phyloP scores from a whole-genome alignment of 2,797 vertebrate species.

The Sebastes nivosus region DNA sequence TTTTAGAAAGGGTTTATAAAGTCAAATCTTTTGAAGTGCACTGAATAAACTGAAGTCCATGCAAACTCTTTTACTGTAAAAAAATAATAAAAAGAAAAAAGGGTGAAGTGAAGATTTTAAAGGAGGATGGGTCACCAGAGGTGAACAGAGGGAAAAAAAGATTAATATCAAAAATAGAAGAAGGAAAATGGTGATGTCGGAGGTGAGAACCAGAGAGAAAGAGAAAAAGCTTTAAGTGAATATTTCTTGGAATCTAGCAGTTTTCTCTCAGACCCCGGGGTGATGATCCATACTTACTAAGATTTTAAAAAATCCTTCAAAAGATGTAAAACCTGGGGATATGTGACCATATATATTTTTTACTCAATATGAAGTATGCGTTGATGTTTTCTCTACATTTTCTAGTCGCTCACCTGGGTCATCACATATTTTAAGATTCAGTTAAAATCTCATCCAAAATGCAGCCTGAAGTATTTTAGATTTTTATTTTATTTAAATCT shows the following conservation, averaged over 20 bases:
- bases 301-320: neutral
- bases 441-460: neutral
- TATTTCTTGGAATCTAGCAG: neutral
- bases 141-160: neutral
- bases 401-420: neutral
- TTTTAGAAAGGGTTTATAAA: neutral
- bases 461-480: neutral
- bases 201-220: neutral
- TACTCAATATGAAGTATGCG: neutral
- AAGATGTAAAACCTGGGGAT: neutral
- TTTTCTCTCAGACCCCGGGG: neutral
- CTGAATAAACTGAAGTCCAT: neutral
- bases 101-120: neutral
- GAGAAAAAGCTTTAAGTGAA: neutral
- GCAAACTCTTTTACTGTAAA: neutral
- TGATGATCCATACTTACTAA: neutral
- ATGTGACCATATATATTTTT: neutral
- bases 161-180: neutral
- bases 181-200: neutral
- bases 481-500: neutral
- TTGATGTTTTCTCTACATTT: neutral
- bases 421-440: neutral
- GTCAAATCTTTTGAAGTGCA: neutral
- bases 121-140: neutral
- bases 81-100: no score